These are phyloP conservation scores for Eubasilissa splendida DNA, from an alignment of 2,888 invertebrate genomes.

Conservation along the genomic window DNA sequence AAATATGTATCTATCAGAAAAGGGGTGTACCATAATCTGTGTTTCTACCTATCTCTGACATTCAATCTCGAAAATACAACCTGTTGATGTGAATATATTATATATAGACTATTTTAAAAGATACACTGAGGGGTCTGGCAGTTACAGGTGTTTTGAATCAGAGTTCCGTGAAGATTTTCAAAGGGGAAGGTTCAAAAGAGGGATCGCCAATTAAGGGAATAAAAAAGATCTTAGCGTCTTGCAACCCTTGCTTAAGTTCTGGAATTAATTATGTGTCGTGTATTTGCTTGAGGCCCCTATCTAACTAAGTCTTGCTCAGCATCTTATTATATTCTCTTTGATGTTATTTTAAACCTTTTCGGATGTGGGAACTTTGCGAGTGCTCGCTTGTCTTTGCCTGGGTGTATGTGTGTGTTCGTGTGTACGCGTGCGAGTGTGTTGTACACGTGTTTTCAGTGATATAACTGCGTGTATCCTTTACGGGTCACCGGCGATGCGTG, in stretches of 20 bases:
- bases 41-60: too few relatives aligned
- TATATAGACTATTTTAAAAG: too few relatives aligned
- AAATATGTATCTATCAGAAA: too few relatives aligned
- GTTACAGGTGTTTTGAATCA: neutral
- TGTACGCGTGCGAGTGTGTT: neutral
- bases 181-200: neutral
- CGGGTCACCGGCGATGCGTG: constrained; percentile 47
- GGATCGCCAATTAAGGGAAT: neutral
- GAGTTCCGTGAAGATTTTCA: constrained; percentile 1
- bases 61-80: too few relatives aligned
- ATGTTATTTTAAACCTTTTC: constrained; percentile 32
- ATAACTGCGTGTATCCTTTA: constrained; percentile 13
- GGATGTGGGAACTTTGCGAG: neutral
- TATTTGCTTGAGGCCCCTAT: neutral
- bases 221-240: constrained; percentile 1
- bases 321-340: constrained; percentile 14
- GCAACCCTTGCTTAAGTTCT: neutral
- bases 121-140: neutral
- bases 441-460: neutral
- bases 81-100: too few relatives aligned
- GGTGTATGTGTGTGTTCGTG: neutral
- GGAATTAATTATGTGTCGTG: constrained; percentile 7
- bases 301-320: neutral
- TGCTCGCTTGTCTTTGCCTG: neutral
- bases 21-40: too few relatives aligned